Conservation (phyloP, 1,140 invertebrate species). For the Vollenhovia emeryi region DNA sequence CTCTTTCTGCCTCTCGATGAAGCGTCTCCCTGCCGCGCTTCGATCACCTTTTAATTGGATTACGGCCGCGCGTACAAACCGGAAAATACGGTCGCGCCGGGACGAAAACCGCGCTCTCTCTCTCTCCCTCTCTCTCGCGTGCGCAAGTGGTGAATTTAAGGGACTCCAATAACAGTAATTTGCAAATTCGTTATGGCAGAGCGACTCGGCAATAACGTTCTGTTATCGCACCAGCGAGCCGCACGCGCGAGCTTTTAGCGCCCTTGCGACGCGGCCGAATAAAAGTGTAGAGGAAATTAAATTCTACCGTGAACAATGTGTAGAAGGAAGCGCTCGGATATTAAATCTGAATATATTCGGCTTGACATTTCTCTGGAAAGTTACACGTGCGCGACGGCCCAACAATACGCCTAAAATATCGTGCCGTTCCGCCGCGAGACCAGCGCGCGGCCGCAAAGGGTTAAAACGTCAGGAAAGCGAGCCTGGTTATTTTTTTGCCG, state of each 20-base stretch:
- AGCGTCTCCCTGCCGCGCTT: conserved; percentile 28
- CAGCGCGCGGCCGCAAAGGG: not conserved
- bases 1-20: conserved; percentile 19
- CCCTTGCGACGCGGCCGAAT: not conserved
- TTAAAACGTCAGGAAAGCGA: conserved; percentile 27
- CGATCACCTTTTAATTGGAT: conserved; percentile 70
- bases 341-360: conserved; percentile 41
- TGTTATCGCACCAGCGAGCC: conserved; percentile 19
- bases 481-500: conserved; percentile 4
- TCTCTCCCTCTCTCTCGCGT: conserved; percentile 18
- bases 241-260: conserved; percentile 9
- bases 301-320: conserved; percentile 3
- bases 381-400: not conserved
- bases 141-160: conserved; percentile 49
- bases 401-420: conserved; percentile 4
- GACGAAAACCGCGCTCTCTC: conserved; percentile 47
- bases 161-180: conserved; percentile 52
- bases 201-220: conserved; percentile 35
- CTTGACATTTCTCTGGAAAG: conserved; percentile 6
- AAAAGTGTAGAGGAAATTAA: conserved; percentile 43
- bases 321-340: conserved; percentile 13
- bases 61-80: conserved; percentile 53
- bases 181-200: conserved; percentile 52
- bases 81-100: conserved; percentile 59
- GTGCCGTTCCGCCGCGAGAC: not conserved